These are phyloP conservation scores for Aphidius colemani DNA, from an alignment of 2,888 invertebrate genomes.

Conservation along the genomic window DNA sequence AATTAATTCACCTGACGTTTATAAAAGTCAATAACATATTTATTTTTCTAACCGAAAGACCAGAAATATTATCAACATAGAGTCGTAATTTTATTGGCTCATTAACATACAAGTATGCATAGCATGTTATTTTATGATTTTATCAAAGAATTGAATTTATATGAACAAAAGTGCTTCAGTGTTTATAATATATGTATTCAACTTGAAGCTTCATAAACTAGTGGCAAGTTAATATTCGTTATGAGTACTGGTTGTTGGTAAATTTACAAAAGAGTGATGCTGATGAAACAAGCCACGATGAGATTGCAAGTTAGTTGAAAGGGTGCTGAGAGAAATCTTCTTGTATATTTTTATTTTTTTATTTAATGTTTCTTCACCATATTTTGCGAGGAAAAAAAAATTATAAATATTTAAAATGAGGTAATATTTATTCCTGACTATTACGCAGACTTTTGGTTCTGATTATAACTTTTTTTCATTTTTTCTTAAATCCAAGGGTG, in stretches of 20 bases:
- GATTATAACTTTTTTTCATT: slow-evolving; percentile 28
- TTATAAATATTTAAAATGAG: slow-evolving; percentile 17
- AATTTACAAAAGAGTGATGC: slow-evolving; percentile 8
- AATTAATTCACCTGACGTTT: too few relatives aligned
- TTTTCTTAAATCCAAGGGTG: slow-evolving; percentile 18
- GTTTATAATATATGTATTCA: slow-evolving; percentile 34
- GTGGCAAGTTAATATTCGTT: slow-evolving; percentile 45
- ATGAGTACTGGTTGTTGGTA: slow-evolving; percentile 23
- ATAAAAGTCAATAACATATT: too few relatives aligned
- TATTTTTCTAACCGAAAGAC: too few relatives aligned
- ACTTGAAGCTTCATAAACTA: slow-evolving; percentile 39
- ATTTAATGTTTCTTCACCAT: background rate
- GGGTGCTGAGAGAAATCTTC: slow-evolving; percentile 7
- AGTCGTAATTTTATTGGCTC: too few relatives aligned
- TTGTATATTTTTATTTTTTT: slow-evolving; percentile 18
- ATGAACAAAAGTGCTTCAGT: background rate
- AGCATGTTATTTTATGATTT: too few relatives aligned
- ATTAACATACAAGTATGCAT: too few relatives aligned
- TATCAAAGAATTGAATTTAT: too few relatives aligned
- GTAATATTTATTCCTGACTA: slow-evolving; percentile 38
- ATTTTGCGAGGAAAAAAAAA: too few relatives aligned
- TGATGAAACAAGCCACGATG: slow-evolving; percentile 11
- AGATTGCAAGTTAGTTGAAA: slow-evolving; percentile 16
- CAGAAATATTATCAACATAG: too few relatives aligned
- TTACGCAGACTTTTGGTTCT: slow-evolving; percentile 31